Conservation (phyloP, 2,797 vertebrate species). For the Siniperca obscura region DNA sequence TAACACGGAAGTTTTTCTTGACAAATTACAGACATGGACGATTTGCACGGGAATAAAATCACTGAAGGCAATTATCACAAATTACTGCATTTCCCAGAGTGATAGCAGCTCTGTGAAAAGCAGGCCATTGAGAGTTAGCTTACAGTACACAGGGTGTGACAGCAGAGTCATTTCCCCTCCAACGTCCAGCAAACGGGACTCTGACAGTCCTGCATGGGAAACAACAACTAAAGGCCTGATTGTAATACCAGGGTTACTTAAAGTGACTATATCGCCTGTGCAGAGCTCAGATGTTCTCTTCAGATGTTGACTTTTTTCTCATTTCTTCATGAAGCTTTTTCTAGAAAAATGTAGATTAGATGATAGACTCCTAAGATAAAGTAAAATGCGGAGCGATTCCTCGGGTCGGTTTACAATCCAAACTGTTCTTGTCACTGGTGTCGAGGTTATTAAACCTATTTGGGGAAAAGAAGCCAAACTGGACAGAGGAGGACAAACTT, state of each 20-base stretch:
- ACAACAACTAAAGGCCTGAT: not conserved
- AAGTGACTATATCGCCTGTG: not conserved
- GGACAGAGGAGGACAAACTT: not conserved
- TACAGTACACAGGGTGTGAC: constrained; percentile 53
- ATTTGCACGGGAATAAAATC: constrained; percentile 59
- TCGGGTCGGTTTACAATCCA: not conserved
- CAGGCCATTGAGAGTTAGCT: constrained; percentile 16
- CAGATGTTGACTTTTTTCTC: not conserved
- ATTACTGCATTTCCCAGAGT: constrained; percentile 43
- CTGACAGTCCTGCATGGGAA: constrained; percentile 18
- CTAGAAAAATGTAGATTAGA: not conserved
- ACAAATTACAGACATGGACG: constrained; percentile 61
- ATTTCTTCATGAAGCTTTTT: not conserved
- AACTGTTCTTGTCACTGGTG: not conserved
- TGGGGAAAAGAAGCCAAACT: not conserved
- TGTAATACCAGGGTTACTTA: not conserved
- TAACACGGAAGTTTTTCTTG: constrained; percentile 61
- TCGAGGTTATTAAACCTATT: not conserved
- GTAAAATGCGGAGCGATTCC: not conserved
- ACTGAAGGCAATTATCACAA: constrained; percentile 56
- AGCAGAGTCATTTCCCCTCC: constrained; percentile 46
- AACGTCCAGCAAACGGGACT: not conserved
- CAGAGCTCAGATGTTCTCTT: not conserved
- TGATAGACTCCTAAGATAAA: not conserved
- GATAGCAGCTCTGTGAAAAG: constrained; percentile 19